phyloP scores from a whole-genome alignment of 2,797 vertebrate species.

The Etheostoma nigrum region DNA sequence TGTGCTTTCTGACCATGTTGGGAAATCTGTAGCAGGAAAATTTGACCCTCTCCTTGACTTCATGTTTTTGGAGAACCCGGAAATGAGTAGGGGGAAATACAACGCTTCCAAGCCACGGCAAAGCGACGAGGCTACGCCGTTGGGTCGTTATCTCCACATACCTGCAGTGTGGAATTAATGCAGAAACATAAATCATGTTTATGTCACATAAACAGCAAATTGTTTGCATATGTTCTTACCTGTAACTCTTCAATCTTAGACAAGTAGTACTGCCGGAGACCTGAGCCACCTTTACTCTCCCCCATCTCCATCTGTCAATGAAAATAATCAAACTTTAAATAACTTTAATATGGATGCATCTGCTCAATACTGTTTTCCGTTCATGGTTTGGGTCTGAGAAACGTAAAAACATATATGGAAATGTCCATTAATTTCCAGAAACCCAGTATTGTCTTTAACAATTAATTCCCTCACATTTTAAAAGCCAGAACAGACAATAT shows the following conservation, averaged over 20 bases:
- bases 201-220: not conserved
- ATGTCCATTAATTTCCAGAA: not conserved
- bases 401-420: not conserved
- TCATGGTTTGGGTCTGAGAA: not conserved
- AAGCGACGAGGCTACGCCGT: no score
- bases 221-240: conserved; percentile 78
- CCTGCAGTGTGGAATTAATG: no score
- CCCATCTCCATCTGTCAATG: conserved; percentile 94
- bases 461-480: not conserved
- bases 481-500: not conserved
- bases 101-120: no score
- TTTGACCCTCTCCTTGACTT: no score
- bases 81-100: no score
- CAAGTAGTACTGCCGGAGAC: conserved; percentile 96
- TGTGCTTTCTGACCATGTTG: no score
- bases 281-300: conserved; percentile 93
- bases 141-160: no score
- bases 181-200: no score
- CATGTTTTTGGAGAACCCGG: no score
- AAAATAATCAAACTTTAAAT: not conserved
- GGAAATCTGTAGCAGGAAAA: no score
- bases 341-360: not conserved
- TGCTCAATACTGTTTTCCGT: not conserved
- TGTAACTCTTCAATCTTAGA: conserved; percentile 99
- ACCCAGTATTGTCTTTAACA: not conserved